Conservation (phyloP, 2,797 vertebrate genomes). For the Sus cebifrons region DNA sequence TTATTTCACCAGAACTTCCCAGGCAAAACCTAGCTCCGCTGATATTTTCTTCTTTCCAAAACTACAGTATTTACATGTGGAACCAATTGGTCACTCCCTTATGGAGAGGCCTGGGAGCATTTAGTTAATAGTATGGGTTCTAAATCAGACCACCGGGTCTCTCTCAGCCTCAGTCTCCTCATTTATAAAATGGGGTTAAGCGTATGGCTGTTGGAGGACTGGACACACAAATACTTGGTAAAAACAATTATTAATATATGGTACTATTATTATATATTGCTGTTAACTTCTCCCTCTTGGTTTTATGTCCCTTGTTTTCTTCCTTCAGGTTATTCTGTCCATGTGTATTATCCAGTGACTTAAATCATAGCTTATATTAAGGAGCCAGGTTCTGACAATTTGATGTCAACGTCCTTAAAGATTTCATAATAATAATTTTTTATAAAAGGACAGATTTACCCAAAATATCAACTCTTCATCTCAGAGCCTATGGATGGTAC, state of each 20-base stretch:
- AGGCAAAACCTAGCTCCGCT: neutral
- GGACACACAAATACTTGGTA: neutral
- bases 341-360: neutral
- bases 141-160: neutral
- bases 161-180: neutral
- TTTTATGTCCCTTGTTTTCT: constrained; percentile 30
- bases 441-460: constrained; percentile 45
- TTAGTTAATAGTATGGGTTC: neutral
- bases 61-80: neutral
- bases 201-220: neutral
- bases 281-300: neutral
- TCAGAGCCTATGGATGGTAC: neutral
- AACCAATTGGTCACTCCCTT: neutral
- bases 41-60: neutral
- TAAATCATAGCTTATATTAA: neutral
- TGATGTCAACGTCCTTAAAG: neutral
- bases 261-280: constrained; percentile 16
- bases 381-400: constrained; percentile 22
- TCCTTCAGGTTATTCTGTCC: neutral
- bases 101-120: neutral
- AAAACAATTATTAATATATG: neutral
- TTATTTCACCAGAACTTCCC: neutral
- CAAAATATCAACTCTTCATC: constrained; percentile 13
- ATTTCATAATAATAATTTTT: constrained; percentile 30
- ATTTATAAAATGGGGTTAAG: neutral